These are phyloP conservation scores for Pseudorhiza aurosa DNA, from an alignment of 30 jellyfish, hydroid and myxozoan genomes.

Conservation along the genomic window DNA sequence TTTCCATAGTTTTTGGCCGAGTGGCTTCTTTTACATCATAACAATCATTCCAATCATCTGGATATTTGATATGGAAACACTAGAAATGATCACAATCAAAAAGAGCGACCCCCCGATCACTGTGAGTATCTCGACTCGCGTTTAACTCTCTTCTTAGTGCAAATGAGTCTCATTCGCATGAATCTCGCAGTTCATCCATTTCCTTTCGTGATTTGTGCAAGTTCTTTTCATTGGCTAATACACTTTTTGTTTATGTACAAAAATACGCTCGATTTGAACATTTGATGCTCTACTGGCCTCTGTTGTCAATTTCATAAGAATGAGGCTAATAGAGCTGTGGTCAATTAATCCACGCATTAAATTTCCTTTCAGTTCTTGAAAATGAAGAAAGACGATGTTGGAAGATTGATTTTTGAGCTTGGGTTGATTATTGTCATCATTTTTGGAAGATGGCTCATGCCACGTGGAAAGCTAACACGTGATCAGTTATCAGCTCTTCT, in stretches of 20 bases:
- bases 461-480: constrained; percentile 91
- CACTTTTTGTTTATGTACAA: too few relatives aligned
- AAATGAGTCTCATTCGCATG: not conserved
- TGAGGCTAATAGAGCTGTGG: not conserved
- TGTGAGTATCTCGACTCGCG: too few relatives aligned
- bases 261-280: too few relatives aligned
- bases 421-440: constrained; percentile 83
- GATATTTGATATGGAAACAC: constrained; percentile 76
- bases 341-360: too few relatives aligned
- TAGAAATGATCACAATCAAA: constrained; percentile 19
- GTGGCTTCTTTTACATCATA: constrained; percentile 82
- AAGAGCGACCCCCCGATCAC: not conserved
- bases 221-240: too few relatives aligned
- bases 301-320: not conserved
- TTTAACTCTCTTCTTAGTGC: too few relatives aligned
- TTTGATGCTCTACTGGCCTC: not conserved
- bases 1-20: constrained; percentile 83
- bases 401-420: constrained; percentile 70
- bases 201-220: too few relatives aligned
- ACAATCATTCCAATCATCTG: constrained; percentile 83
- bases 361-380: constrained; percentile 30
- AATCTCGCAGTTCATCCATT: too few relatives aligned
- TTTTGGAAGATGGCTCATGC: constrained; percentile 92
- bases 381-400: constrained; percentile 61
- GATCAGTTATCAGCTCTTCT: constrained; percentile 89